Evolutionary conservation across 2,888 invertebrate genomes (phyloP), one percentile per base, ranked within the genome.

Genomic region (Acrocyrtus sp.): DNA sequence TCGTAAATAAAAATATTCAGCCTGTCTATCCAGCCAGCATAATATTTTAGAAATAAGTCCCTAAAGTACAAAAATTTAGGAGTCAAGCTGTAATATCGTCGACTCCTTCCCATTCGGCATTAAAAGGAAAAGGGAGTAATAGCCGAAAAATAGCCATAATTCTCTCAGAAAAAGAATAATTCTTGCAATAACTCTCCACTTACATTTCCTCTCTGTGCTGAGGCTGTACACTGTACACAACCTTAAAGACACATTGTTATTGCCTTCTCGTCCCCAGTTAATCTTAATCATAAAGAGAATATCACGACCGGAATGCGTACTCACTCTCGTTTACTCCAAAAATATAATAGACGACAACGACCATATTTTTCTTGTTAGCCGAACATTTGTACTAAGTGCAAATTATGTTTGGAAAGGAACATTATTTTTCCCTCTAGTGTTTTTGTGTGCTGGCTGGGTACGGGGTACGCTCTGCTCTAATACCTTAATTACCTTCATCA

Each of bases 401-500:
- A 12, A 10, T 6, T 39, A 12, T 6, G 12, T 10, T 12, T 10
- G 12, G 12, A 39, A 39, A 6, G 12, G 12, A 39, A 39, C 39
- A 10, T 39, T 10, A 39, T 39, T 12, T 39, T 6, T 39, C 39
- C 12, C 15, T 15, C 45, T 45, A 15, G 6, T 39, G 6, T 12
- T 39, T 39, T 39, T 12, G n/a, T n/a, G n/a, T n/a, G n/a, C n/a
- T n/a, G n/a, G n/a, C n/a, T n/a, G n/a, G n/a, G n/a, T n/a, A n/a
- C 39, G 12, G 6, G 45, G 45, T 45, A 3, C 48, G 19, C 22
- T 21, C 22, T 48, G 48, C 17, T 54, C 4, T 54, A 39, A 54
- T 54, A 54, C 34, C 54, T 54, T 54, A 54, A 54, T 54, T 54
- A 54, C 54, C 54, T 34, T n/a, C n/a, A n/a, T n/a, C n/a, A n/a